Base-by-base conservation (phyloP, 37 sponge, comb jelly and placozoan genomes). In the Oscarella lobularis region DNA sequence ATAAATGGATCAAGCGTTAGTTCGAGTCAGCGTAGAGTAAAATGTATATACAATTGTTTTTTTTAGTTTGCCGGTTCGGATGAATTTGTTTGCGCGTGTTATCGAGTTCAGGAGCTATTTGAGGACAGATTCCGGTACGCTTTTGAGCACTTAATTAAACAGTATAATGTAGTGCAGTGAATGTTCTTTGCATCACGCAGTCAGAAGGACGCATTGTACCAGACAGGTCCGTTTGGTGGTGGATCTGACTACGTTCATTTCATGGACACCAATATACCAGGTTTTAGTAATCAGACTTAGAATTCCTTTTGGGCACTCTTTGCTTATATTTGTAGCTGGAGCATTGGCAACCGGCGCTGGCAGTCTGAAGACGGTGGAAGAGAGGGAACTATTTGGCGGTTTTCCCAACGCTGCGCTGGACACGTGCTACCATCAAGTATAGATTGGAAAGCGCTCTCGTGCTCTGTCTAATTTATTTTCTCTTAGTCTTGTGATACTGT, bases 191-290 rank as follows among this genome's bases (percentile, higher is more conserved):
- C 1, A 4, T 4, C n/a, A 41, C 74, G 4, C 38, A 84, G 85
- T 29, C 31, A 77, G 3, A 39, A 75, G 36, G 55, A 60, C 0
- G 39, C 79, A 36, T 33, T 66, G 27, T 90, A 86, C 66, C 33
- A 79, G 14, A 39, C 87, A 0, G 38, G 32, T 20, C 75, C 71
- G 54, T 91, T 91, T 72, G 80, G 76, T 73, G 92, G 92, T 36
- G 77, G 92, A 20, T 91, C 92, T 30, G 92, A 91, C 66, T 91
- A 91, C 77, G 88, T 87, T 30, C 87, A 87, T 0, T 91, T 91
- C 77, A 87, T 91, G 65, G 87, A 38, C 35, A 40, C 66, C 29
- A 83, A 67, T 27, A 66, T 78, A 0, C 31, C 71, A 5, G 31
- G 60, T 27, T 27, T 27, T 48, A 20, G 9, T 48, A 20, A 48